Percentiles rank a stretch among this genome's conserved stretches.
Evolutionary conservation across 2,113 vertebrate species (phyloP).

Genomic region (Cynoglossus semilaevis): DNA sequence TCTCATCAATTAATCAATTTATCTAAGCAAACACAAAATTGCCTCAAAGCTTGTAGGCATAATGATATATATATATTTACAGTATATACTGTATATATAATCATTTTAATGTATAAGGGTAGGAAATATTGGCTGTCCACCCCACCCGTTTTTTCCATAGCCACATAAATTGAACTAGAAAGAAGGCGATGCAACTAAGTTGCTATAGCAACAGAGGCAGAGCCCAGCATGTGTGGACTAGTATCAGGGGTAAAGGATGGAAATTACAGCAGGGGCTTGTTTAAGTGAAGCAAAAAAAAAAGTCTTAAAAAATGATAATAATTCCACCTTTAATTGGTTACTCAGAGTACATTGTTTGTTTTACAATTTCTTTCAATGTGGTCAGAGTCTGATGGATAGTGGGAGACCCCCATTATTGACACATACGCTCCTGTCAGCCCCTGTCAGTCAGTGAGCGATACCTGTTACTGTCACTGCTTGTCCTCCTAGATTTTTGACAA

Average conservation of each 20-base stretch:
- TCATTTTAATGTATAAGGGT: too few species aligned
- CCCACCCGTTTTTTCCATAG: too few species aligned
- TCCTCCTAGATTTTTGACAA: constrained; percentile 8
- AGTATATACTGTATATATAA: too few species aligned
- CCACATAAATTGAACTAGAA: constrained; percentile 37
- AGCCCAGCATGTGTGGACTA: constrained; percentile 7
- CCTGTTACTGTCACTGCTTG: background rate
- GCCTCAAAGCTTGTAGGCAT: constrained; percentile 2
- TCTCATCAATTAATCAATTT: constrained; percentile 45
- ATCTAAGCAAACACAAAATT: constrained; percentile 31
- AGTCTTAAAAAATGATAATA: constrained; percentile 2
- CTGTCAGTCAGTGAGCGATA: constrained; percentile 36
- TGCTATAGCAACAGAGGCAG: constrained; percentile 67
- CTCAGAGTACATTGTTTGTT: too few species aligned
- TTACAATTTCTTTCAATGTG: too few species aligned
- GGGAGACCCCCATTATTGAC: constrained; percentile 42
- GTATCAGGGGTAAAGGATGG: constrained; percentile 15
- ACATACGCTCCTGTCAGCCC: constrained; percentile 17
- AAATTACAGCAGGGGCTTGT: constrained; percentile 29
- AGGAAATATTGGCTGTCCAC: too few species aligned
- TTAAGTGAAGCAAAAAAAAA: constrained; percentile 12
- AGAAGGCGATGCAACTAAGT: constrained; percentile 42
- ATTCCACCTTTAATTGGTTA: too few species aligned
- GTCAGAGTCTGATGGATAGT: constrained; percentile 17
- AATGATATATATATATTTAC: too few species aligned